Percentiles rank a stretch among this genome's conserved stretches.
Evolutionary conservation across 2,113 vertebrate species (phyloP).

Genomic region (Cryptotis parvus): DNA sequence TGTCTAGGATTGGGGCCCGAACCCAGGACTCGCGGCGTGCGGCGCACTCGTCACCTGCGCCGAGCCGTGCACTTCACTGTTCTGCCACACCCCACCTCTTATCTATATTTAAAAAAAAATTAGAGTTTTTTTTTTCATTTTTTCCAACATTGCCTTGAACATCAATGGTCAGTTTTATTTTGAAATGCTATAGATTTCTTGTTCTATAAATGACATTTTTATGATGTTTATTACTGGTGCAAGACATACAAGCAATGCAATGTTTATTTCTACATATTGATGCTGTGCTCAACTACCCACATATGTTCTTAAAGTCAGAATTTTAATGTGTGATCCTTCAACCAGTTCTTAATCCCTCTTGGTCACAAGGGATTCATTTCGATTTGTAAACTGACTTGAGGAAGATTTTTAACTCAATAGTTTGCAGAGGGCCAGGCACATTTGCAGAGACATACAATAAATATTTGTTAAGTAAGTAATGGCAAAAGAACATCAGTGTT

Average conservation of each 20-base stretch:
- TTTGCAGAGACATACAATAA: slow-evolving; percentile 13
- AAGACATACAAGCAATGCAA: background rate
- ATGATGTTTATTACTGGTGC: background rate
- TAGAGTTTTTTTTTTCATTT: background rate
- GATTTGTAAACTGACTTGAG: slow-evolving; percentile 50
- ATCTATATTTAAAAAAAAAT: slow-evolving; percentile 17
- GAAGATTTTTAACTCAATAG: slow-evolving; percentile 30
- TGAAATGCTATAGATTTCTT: background rate
- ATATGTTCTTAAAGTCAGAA: slow-evolving; percentile 37
- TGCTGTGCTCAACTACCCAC: background rate
- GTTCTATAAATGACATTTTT: slow-evolving; percentile 35
- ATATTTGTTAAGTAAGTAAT: slow-evolving; percentile 39
- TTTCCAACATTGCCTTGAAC: background rate
- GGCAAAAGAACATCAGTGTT: background rate
- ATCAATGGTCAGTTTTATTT: slow-evolving; percentile 16
- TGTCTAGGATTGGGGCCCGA: background rate
- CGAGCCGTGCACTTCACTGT: no score
- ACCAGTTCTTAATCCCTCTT: slow-evolving; percentile 43
- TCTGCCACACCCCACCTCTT: background rate
- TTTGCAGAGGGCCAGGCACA: background rate
- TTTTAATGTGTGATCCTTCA: background rate
- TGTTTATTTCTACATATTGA: slow-evolving; percentile 5
- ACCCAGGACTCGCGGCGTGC: no score
- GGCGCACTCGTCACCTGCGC: no score
- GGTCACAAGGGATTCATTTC: slow-evolving; percentile 14